phyloP scores from a whole-genome alignment of 2,888 invertebrate genomes.

The Nemurella pictetii region DNA sequence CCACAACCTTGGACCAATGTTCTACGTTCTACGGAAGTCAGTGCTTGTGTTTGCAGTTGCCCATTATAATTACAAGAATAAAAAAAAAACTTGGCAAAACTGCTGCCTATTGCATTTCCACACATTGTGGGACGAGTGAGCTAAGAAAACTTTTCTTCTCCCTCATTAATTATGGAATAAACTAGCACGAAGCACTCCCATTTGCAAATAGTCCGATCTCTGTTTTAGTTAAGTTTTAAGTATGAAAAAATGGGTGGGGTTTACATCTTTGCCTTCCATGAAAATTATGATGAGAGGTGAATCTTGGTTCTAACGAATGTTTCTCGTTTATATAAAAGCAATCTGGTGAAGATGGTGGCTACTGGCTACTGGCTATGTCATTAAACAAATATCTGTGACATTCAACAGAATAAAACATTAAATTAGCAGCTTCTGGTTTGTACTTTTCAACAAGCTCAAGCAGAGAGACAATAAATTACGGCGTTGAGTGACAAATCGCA shows the following conservation, averaged over 20 bases:
- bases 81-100: constrained; percentile 13
- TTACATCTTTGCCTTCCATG: not conserved
- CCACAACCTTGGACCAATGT: not conserved
- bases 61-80: constrained; percentile 16
- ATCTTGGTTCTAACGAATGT: not conserved
- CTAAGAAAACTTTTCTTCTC: not conserved
- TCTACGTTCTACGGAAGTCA: not conserved
- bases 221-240: not conserved
- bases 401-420: constrained; percentile 24
- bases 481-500: constrained; percentile 36
- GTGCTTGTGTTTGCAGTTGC: constrained; percentile 23
- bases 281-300: not conserved
- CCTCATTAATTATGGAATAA: constrained; percentile 11
- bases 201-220: not conserved
- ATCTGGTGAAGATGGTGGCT: constrained; percentile 35
- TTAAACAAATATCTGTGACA: constrained; percentile 38
- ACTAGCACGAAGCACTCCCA: constrained; percentile 4
- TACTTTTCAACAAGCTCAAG: constrained; percentile 33
- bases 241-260: not conserved
- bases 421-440: constrained; percentile 32
- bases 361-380: no score
- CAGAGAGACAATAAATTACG: constrained; percentile 29
- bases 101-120: constrained; percentile 29
- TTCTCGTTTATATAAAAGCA: constrained; percentile 37
- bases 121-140: constrained; percentile 8